Evolutionary conservation across 2,113 vertebrate genomes (phyloP).

Genomic region (Alectura lathami): DNA sequence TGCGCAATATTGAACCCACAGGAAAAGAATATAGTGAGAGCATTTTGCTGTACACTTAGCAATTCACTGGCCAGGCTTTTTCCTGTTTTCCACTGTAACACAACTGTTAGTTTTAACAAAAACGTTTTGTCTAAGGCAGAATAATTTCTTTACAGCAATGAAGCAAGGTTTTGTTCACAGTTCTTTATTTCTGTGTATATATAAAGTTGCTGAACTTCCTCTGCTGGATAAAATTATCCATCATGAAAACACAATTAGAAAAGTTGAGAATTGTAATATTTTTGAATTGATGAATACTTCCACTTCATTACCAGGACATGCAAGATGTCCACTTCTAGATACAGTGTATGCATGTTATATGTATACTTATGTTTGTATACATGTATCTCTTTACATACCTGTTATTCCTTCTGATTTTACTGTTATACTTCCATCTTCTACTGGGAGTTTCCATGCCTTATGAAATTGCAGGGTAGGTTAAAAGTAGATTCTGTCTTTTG

Average conservation of each 20-base stretch:
- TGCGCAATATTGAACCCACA: slow-evolving; percentile 23
- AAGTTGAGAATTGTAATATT: neutral
- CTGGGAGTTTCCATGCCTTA: neutral
- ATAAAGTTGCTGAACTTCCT: slow-evolving; percentile 36
- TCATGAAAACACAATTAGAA: neutral
- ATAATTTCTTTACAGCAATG: slow-evolving; percentile 46
- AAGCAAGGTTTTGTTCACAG: slow-evolving; percentile 41
- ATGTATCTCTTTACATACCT: neutral
- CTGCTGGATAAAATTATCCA: neutral
- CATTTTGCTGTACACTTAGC: slow-evolving; percentile 29
- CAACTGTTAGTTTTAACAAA: slow-evolving; percentile 67
- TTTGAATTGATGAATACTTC: neutral
- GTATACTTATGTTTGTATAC: neutral
- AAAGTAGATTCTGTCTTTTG: neutral
- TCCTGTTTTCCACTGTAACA: slow-evolving; percentile 45
- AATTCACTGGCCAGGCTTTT: slow-evolving; percentile 22
- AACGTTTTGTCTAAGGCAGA: slow-evolving; percentile 48
- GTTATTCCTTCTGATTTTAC: neutral
- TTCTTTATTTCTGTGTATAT: neutral
- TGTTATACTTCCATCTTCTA: neutral
- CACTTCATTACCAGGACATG: neutral
- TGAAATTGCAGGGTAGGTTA: neutral
- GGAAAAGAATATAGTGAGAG: slow-evolving; percentile 16
- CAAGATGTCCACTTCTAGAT: neutral
- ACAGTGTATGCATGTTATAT: neutral